phyloP scores from a whole-genome alignment of 2,888 invertebrate species.

The Thymelicus sylvestris region DNA sequence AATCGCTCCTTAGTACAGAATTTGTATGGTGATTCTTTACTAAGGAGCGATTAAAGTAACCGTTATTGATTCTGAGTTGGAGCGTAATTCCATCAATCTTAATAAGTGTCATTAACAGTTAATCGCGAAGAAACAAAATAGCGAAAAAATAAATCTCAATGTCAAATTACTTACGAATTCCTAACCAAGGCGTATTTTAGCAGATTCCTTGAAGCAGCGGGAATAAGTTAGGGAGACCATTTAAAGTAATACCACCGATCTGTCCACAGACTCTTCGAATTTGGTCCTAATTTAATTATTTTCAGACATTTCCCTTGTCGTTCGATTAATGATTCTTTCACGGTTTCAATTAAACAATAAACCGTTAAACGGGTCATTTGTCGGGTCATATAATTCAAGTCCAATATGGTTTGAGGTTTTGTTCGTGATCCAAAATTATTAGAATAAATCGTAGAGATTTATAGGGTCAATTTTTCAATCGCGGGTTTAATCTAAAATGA shows the following conservation, averaged over 20 bases:
- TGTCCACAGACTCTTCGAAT: slow-evolving; percentile 7
- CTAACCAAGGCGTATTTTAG: neutral
- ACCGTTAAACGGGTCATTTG: slow-evolving; percentile 15
- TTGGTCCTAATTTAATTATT: slow-evolving; percentile 24
- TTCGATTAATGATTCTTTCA: slow-evolving; percentile 26
- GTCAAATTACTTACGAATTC: slow-evolving; percentile 5
- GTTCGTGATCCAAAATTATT: too few species aligned
- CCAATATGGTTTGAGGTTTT: too few species aligned
- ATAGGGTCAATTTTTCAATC: too few species aligned
- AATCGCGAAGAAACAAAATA: neutral
- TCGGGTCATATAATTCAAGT: neutral
- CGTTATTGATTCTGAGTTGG: too few species aligned
- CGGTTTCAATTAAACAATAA: slow-evolving; percentile 24
- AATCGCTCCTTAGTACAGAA: too few species aligned
- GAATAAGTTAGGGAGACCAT: slow-evolving; percentile 6
- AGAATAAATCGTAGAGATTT: too few species aligned
- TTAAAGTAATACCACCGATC: slow-evolving; percentile 20
- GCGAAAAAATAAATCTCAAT: neutral
- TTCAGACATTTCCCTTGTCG: slow-evolving; percentile 23
- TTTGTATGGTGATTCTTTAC: too few species aligned
- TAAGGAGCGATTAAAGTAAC: too few species aligned
- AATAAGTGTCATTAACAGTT: neutral
- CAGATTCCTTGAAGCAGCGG: neutral
- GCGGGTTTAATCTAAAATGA: too few species aligned
- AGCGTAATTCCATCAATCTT: too few species aligned